Percentiles rank a stretch among this genome's conserved stretches.
Evolutionary conservation across 2,888 invertebrate genomes (phyloP).

Genomic region (Trichopoda pennipes): DNA sequence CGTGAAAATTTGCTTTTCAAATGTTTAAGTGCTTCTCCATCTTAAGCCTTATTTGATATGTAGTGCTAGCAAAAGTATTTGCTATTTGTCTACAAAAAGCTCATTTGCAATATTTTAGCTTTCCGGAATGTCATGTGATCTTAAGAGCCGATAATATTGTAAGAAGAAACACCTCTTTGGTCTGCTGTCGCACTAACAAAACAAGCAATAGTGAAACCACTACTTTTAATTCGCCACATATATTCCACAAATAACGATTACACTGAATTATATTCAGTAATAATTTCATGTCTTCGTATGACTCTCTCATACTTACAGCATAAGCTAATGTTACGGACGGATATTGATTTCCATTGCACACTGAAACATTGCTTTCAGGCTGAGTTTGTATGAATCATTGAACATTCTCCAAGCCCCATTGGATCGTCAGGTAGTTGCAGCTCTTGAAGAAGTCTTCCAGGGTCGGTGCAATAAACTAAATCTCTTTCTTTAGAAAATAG

Average conservation of each 20-base stretch:
- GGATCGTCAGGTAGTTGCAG: too few species aligned
- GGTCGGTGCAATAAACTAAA: not conserved
- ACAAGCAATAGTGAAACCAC: too few species aligned
- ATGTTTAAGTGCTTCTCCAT: too few species aligned
- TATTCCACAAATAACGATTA: not conserved
- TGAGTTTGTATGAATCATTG: not conserved
- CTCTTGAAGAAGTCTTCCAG: not conserved
- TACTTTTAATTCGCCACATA: not conserved
- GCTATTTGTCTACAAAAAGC: too few species aligned
- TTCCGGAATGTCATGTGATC: too few species aligned
- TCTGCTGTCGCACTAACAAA: too few species aligned
- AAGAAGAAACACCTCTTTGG: too few species aligned
- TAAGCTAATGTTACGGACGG: not conserved
- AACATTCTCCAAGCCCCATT: not conserved
- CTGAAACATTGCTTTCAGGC: not conserved
- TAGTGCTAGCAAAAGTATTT: too few species aligned
- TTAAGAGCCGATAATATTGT: too few species aligned
- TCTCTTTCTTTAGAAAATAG: not conserved
- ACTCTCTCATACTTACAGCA: not conserved
- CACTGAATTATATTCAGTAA: not conserved
- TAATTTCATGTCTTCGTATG: not conserved
- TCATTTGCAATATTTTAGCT: too few species aligned
- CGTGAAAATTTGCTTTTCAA: too few species aligned
- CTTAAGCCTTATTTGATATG: too few species aligned
- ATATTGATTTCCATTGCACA: not conserved